A percentile compares a stretch with the other conserved stretches of the same genome.
Evolutionary conservation across 2,888 invertebrate genomes (phyloP).

Genomic region (Nomada flava): DNA sequence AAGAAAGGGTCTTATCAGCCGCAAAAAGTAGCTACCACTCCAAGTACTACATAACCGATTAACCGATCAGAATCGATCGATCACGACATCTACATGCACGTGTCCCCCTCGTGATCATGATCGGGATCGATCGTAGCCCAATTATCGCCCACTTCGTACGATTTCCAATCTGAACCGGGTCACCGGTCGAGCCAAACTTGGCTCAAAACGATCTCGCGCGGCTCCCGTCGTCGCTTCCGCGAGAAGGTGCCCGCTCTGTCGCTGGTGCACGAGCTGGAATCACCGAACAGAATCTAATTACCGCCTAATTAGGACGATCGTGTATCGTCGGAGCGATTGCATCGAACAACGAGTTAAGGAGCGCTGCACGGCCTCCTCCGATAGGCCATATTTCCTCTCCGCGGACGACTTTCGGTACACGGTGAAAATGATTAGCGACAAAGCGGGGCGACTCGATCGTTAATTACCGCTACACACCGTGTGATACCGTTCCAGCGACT

Average conservation of each 20-base stretch:
- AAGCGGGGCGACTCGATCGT: slow-evolving; percentile 50
- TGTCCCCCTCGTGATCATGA: neutral
- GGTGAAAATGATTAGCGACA: slow-evolving; percentile 71
- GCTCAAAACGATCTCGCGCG: neutral
- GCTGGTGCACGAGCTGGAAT: slow-evolving; percentile 53
- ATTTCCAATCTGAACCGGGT: slow-evolving; percentile 21
- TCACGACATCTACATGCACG: neutral
- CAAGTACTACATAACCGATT: neutral
- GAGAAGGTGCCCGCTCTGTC: slow-evolving; percentile 39
- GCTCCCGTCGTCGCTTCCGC: slow-evolving; percentile 43
- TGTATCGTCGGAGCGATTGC: slow-evolving; percentile 76
- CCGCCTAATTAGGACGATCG: slow-evolving; percentile 78
- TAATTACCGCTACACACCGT: slow-evolving; percentile 66
- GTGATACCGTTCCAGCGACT: slow-evolving; percentile 61
- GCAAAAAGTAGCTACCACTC: neutral
- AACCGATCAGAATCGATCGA: slow-evolving; percentile 6
- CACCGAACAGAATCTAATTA: slow-evolving; percentile 73
- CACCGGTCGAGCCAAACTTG: slow-evolving; percentile 16
- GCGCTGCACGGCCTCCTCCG: slow-evolving; percentile 52
- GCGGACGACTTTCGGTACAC: slow-evolving; percentile 69
- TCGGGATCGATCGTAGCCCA: slow-evolving; percentile 11
- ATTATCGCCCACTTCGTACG: neutral
- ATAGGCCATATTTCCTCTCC: slow-evolving; percentile 69
- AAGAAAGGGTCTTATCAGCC: neutral
- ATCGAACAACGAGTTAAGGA: slow-evolving; percentile 74